A percentile compares a stretch with the other conserved stretches of the same genome.
Evolutionary conservation across 2,888 invertebrate genomes (phyloP).

Genomic region (Chrysolina haemoptera): DNA sequence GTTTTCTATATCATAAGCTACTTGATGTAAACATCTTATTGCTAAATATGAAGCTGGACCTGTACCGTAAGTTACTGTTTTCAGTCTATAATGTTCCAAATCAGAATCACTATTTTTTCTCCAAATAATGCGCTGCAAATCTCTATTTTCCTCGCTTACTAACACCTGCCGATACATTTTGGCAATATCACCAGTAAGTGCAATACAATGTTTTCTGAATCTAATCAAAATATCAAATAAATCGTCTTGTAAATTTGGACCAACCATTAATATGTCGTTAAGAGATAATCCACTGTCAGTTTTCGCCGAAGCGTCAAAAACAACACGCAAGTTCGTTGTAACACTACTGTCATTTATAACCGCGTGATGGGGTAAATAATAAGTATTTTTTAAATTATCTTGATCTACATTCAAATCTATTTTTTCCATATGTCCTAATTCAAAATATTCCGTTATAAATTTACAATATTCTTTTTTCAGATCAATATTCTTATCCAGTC

Average conservation of each 20-base stretch:
- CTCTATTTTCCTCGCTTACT: conserved; percentile 21
- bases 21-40: conserved; percentile 38
- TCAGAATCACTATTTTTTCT: conserved; percentile 28
- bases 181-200: conserved; percentile 32
- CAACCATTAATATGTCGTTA: conserved; percentile 36
- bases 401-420: not conserved
- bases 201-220: conserved; percentile 29
- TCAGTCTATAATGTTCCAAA: conserved; percentile 21
- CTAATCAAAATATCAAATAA: conserved; percentile 25
- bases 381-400: conserved; percentile 1
- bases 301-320: conserved; percentile 55
- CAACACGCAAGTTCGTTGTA: conserved; percentile 32
- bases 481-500: conserved; percentile 24
- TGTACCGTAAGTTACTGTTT: conserved; percentile 39
- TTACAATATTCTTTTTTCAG: conserved; percentile 36
- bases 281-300: conserved; percentile 32
- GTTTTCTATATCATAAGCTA: conserved; percentile 28
- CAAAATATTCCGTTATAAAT: conserved; percentile 41
- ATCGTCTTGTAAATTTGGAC: conserved; percentile 28
- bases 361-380: conserved; percentile 39
- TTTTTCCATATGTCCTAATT: conserved; percentile 38
- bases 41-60: conserved; percentile 35
- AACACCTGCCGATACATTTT: conserved; percentile 16
- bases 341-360: conserved; percentile 29
- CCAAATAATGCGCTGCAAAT: conserved; percentile 64